phyloP scores from a whole-genome alignment of 2,888 invertebrate species.

The Entomobrya multifasciata region DNA sequence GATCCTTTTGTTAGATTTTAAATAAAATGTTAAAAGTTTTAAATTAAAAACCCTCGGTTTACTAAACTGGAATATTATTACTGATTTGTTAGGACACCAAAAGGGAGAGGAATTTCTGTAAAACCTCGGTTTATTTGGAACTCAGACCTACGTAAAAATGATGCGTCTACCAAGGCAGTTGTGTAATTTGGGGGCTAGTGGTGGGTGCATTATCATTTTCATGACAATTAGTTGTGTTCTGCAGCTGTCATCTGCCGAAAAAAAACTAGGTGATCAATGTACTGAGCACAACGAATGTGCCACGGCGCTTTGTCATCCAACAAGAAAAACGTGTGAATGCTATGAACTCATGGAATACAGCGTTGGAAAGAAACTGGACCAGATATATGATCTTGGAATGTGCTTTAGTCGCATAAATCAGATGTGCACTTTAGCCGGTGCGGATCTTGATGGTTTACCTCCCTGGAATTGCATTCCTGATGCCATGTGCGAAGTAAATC shows the following conservation, averaged over 20 bases:
- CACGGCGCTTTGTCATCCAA: conserved; percentile 20
- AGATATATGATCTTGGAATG: conserved; percentile 19
- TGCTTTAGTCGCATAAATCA: conserved; percentile 52
- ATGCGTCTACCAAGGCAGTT: too few species aligned
- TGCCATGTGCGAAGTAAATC: neutral
- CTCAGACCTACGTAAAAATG: too few species aligned
- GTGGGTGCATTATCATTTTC: too few species aligned
- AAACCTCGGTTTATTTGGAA: too few species aligned
- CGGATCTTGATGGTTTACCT: neutral
- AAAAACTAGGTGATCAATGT: neutral
- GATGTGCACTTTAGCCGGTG: conserved; percentile 15
- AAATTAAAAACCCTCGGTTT: too few species aligned
- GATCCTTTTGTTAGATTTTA: too few species aligned
- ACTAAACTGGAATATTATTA: too few species aligned
- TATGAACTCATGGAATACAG: neutral
- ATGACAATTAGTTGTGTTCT: too few species aligned
- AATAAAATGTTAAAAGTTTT: too few species aligned
- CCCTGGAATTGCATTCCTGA: conserved; percentile 26
- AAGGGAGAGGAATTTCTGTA: too few species aligned
- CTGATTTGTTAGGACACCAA: too few species aligned
- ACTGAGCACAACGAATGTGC: conserved; percentile 17
- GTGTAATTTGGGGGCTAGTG: too few species aligned
- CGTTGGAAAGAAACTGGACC: neutral
- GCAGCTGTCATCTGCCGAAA: neutral
- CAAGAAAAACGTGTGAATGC: conserved; percentile 42